Evolutionary conservation across 2,888 invertebrate species (phyloP).

Genomic region (Leptopilina syphax): DNA sequence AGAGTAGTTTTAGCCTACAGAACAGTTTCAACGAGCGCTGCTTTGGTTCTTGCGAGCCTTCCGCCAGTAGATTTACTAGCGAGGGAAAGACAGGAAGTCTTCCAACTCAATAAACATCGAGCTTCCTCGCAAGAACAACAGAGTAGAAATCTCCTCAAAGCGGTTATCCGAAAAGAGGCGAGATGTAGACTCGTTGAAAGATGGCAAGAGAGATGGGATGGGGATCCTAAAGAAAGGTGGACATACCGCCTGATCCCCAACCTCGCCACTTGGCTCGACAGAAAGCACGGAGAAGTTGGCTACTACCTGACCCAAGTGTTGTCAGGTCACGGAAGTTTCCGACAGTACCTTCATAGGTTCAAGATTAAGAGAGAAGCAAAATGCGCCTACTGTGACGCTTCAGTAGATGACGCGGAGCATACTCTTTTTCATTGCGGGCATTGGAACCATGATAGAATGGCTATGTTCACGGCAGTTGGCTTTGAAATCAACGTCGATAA

Average conservation of each 20-base stretch:
- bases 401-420: conserved; percentile 42
- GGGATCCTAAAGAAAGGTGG: background rate
- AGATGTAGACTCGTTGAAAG: background rate
- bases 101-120: background rate
- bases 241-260: conserved; percentile 38
- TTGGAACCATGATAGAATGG: too few species aligned
- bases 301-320: conserved; percentile 56
- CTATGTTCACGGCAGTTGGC: too few species aligned
- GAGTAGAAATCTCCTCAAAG: background rate
- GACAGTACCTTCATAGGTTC: conserved; percentile 50
- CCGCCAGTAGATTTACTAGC: too few species aligned
- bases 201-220: background rate
- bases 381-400: conserved; percentile 54
- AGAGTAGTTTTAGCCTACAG: background rate
- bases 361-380: conserved; percentile 60
- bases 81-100: background rate
- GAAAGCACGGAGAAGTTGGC: conserved; percentile 44
- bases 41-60: background rate
- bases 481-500: too few species aligned
- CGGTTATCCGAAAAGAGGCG: background rate
- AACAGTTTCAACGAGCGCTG: background rate
- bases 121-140: background rate
- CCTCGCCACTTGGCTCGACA: conserved; percentile 40
- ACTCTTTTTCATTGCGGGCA: conserved; percentile 34
- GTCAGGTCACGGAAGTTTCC: conserved; percentile 59